Percentiles rank a stretch among this genome's conserved stretches.
Conservation (phyloP, 2,797 vertebrate genomes). For the Sebastiscus tertius region DNA sequence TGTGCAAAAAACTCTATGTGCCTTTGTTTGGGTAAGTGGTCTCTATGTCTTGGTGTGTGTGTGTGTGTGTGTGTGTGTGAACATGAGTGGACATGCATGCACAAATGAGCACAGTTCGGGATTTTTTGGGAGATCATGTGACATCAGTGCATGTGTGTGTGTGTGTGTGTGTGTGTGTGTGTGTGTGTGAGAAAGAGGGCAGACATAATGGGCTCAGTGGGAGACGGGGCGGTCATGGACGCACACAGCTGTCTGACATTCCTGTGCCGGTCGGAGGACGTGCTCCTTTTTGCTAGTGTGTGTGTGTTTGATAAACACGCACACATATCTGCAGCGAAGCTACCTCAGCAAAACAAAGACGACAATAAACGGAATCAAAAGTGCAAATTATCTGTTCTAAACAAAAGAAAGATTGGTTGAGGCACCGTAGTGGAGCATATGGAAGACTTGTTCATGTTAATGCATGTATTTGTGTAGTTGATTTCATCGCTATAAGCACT, state of each 20-base stretch:
- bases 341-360: conserved; percentile 44
- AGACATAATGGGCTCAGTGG: conserved; percentile 54
- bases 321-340: conserved; percentile 20
- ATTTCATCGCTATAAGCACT: neutral
- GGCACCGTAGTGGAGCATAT: conserved; percentile 49
- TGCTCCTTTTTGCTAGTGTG: conserved; percentile 15
- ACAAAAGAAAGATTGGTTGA: conserved; percentile 36
- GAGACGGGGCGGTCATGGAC: conserved; percentile 40
- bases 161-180: neutral
- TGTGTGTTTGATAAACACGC: conserved; percentile 25
- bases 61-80: conserved; percentile 10
- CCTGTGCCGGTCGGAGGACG: conserved; percentile 44
- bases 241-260: conserved; percentile 73
- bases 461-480: neutral
- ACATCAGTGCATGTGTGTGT: neutral
- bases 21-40: conserved; percentile 59
- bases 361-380: conserved; percentile 51
- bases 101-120: conserved; percentile 7
- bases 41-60: conserved; percentile 12
- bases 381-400: conserved; percentile 72
- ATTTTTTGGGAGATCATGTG: conserved; percentile 40
- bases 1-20: conserved; percentile 52
- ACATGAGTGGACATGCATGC: conserved; percentile 29
- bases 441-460: conserved; percentile 10
- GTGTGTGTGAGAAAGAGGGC: neutral